Percentiles rank a stretch among this genome's conserved stretches.
These are phyloP conservation scores for Hypotaenidia philippensis DNA, from an alignment of 2,797 vertebrate species.

Conservation along the genomic window DNA sequence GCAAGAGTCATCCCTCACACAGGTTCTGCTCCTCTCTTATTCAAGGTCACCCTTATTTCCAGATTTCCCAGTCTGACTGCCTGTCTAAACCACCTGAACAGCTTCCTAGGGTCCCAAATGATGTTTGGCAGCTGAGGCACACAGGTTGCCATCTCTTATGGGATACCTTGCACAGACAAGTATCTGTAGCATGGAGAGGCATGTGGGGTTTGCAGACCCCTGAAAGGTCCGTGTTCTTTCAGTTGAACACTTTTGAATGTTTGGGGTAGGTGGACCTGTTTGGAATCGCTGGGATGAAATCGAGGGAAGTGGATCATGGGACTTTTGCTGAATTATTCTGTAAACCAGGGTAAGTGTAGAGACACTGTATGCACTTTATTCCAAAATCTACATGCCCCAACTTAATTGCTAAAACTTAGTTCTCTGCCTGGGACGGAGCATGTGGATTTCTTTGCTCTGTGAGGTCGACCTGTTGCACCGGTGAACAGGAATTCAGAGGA, in stretches of 20 bases:
- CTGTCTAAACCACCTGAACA: background rate
- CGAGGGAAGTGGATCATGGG: background rate
- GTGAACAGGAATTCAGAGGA: background rate
- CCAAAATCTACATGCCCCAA: background rate
- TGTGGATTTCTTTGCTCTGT: background rate
- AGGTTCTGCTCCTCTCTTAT: background rate
- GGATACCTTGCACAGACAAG: background rate
- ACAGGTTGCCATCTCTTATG: background rate
- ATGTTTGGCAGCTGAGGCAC: background rate
- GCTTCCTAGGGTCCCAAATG: background rate
- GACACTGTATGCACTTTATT: no score
- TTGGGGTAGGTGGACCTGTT: background rate
- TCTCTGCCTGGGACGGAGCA: background rate
- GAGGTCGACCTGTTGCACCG: background rate
- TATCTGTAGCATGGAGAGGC: fast-evolving
- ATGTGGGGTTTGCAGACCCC: background rate
- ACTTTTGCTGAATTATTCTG: background rate
- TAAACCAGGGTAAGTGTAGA: no score
- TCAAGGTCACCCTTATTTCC: background rate
- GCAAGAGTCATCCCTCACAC: background rate
- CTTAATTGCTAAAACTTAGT: background rate
- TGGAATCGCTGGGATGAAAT: background rate
- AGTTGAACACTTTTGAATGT: background rate
- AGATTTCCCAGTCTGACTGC: background rate
- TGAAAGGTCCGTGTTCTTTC: background rate